A percentile compares a stretch with the other conserved stretches of the same genome.
Conservation (phyloP, 2,797 vertebrate species). For the Brotula barbata region DNA sequence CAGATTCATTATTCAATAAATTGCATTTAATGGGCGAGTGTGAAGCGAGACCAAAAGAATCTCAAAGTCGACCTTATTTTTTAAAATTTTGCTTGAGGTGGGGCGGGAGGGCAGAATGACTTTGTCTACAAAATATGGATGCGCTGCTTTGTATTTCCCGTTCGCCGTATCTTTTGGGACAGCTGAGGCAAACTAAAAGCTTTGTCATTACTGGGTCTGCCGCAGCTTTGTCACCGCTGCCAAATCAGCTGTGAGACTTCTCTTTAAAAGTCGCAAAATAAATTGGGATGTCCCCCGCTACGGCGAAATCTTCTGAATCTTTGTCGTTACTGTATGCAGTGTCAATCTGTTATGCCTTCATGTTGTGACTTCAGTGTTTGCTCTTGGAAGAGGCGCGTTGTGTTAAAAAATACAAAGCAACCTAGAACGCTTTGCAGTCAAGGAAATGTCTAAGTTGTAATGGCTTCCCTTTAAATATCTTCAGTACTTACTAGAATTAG, state of each 20-base stretch:
- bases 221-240: conserved; percentile 28
- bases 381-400: too few relatives aligned
- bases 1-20: conserved; percentile 69
- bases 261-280: conserved; percentile 45
- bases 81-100: too few relatives aligned
- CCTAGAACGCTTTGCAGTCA: too few relatives aligned
- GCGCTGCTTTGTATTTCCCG: conserved; percentile 43
- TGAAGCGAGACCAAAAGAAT: conserved; percentile 62
- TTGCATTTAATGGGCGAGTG: conserved; percentile 63
- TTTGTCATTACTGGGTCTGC: conserved; percentile 37
- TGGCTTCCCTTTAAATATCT: too few relatives aligned
- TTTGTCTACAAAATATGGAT: conserved; percentile 47
- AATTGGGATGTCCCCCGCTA: conserved; percentile 26
- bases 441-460: too few relatives aligned
- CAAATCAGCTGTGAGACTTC: conserved; percentile 33
- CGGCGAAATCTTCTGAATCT: conserved; percentile 13
- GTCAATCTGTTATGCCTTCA: conserved; percentile 1
- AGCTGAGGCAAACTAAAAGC: conserved; percentile 41
- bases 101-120: too few relatives aligned
- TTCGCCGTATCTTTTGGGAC: conserved; percentile 42
- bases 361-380: too few relatives aligned
- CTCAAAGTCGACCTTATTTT: conserved; percentile 55
- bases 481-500: too few relatives aligned
- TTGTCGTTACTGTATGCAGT: conserved; percentile 23
- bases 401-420: too few relatives aligned